phyloP scores from a whole-genome alignment of 2,113 vertebrate species.

The Hypanus sabinus region DNA sequence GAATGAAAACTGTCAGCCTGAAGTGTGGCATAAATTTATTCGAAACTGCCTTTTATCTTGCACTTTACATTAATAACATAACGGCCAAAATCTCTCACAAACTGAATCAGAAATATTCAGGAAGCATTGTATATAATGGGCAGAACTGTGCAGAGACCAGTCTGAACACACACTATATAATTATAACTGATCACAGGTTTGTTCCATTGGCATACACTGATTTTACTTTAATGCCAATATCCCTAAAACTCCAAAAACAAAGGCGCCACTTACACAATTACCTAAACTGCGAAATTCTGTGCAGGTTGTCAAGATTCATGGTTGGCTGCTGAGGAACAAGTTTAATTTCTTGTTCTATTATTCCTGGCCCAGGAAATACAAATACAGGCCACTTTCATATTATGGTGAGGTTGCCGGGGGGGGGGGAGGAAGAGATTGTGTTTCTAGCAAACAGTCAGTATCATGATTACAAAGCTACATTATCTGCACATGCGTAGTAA shows the following conservation, averaged over 20 bases:
- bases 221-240: not conserved
- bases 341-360: too few relatives aligned
- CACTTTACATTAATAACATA: not conserved
- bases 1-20: not conserved
- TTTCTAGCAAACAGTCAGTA: too few relatives aligned
- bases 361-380: too few relatives aligned
- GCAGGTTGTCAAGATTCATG: not conserved
- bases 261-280: not conserved
- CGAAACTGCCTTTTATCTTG: not conserved
- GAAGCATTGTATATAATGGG: not conserved
- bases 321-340: not conserved
- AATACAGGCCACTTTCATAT: too few relatives aligned
- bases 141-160: not conserved
- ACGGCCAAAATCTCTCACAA: not conserved
- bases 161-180: not conserved
- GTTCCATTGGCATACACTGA: not conserved
- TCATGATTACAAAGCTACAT: too few relatives aligned
- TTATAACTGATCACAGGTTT: not conserved
- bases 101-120: not conserved
- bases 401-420: too few relatives aligned
- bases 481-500: too few relatives aligned
- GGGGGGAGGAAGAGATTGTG: too few relatives aligned
- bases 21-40: not conserved
- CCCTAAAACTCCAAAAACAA: not conserved
- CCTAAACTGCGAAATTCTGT: not conserved